These are phyloP conservation scores for Zonitis immaculata DNA, from an alignment of 2,888 invertebrate species.

Conservation along the genomic window DNA sequence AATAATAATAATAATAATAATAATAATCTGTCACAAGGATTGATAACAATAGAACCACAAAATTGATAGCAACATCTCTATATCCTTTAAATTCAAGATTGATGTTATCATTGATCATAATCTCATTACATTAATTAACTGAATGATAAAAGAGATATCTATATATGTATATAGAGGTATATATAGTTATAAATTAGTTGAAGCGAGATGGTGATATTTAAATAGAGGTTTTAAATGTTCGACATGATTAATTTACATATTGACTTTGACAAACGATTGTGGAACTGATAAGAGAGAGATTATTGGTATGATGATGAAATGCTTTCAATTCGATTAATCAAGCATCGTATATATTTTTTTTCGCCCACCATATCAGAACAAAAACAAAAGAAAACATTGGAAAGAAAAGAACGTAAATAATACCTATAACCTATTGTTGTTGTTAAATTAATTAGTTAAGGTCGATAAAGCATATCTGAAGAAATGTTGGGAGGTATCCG, in stretches of 20 bases:
- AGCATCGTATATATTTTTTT: neutral
- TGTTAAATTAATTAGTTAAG: neutral
- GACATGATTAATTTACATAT: slow-evolving; percentile 2
- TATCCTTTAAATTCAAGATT: neutral
- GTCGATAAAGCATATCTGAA: neutral
- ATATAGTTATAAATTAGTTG: neutral
- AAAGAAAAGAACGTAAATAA: too few species aligned
- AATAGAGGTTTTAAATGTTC: neutral
- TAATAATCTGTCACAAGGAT: too few species aligned
- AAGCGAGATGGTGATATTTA: neutral
- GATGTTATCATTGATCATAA: neutral
- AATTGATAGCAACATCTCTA: too few species aligned
- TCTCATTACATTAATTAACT: neutral
- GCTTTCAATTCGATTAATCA: neutral
- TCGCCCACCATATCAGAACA: too few species aligned
- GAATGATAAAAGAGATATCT: neutral
- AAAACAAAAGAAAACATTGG: too few species aligned
- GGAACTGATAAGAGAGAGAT: neutral
- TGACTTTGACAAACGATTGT: slow-evolving; percentile 1
- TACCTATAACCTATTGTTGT: neutral
- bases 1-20: too few species aligned
- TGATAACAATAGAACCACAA: too few species aligned
- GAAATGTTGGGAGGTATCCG: neutral
- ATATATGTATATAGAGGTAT: too few species aligned
- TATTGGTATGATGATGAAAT: neutral